Evolutionary conservation across 1,140 invertebrate genomes (phyloP).

Genomic region (Asbolus verrucosus): DNA sequence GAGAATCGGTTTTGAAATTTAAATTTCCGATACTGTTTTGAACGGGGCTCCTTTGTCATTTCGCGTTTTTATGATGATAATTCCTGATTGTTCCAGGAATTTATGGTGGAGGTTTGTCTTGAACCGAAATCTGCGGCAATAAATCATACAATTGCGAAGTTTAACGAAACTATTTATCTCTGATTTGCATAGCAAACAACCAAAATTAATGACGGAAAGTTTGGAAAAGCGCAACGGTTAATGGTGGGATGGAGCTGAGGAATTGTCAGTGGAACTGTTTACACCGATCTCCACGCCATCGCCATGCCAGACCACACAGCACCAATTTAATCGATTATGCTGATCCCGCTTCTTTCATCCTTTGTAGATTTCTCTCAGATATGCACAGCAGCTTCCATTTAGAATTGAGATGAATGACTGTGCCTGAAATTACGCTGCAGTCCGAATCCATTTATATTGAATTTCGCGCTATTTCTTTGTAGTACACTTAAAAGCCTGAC

Average conservation of each 20-base stretch:
- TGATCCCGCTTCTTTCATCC: constrained; percentile 14
- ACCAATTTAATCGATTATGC: constrained; percentile 31
- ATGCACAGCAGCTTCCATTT: constrained; percentile 23
- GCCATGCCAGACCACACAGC: constrained; percentile 25
- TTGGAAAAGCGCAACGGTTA: constrained; percentile 29
- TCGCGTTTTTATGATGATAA: constrained; percentile 16
- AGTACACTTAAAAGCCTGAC: constrained; percentile 17
- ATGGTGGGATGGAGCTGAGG: constrained; percentile 8
- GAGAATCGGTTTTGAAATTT: constrained; percentile 5
- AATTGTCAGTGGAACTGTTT: constrained; percentile 18
- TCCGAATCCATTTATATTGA: constrained; percentile 33
- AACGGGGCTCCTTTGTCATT: constrained; percentile 4
- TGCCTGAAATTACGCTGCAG: constrained; percentile 24
- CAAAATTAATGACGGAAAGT: constrained; percentile 39
- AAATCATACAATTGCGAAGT: constrained; percentile 39
- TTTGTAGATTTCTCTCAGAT: constrained; percentile 12
- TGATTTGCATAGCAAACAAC: constrained; percentile 40
- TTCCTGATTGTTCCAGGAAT: constrained; percentile 14
- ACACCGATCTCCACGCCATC: constrained; percentile 8
- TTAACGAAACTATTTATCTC: constrained; percentile 43
- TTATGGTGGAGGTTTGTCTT: constrained; percentile 21
- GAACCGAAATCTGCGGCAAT: constrained; percentile 12
- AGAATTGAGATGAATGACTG: constrained; percentile 21
- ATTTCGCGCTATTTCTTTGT: constrained; percentile 34
- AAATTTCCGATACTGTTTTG: constrained; percentile 2